phyloP scores from a whole-genome alignment of 2,797 vertebrate genomes.

The Meda fulgida region DNA sequence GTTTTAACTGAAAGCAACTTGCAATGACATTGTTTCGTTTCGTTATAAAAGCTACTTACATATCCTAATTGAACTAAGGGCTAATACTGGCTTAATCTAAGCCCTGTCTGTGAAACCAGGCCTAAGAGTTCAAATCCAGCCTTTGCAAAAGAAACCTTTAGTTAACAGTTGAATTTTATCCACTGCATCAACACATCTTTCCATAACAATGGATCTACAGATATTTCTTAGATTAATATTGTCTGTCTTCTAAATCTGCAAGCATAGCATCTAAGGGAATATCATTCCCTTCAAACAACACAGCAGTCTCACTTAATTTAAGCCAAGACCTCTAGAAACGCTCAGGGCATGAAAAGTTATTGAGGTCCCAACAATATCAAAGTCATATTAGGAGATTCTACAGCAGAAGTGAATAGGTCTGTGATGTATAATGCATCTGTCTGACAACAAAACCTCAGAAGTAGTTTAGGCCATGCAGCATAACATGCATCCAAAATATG shows the following conservation, averaged over 20 bases:
- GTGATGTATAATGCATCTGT: slow-evolving; percentile 29
- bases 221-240: background rate
- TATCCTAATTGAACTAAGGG: background rate
- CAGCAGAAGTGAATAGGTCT: background rate
- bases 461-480: slow-evolving; percentile 3
- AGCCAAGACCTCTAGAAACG: background rate
- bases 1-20: background rate
- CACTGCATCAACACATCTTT: background rate
- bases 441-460: background rate
- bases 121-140: background rate
- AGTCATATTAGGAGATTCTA: slow-evolving; percentile 27
- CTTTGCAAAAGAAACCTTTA: background rate
- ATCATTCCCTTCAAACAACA: background rate
- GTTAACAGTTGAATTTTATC: background rate
- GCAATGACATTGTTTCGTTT: no score
- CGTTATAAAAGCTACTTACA: background rate
- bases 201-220: background rate
- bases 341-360: slow-evolving; percentile 12
- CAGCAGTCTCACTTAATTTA: background rate
- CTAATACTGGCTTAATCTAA: background rate
- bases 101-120: background rate
- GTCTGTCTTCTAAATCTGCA: background rate
- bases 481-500: background rate
- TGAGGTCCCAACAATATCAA: slow-evolving; percentile 13
- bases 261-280: background rate